Conservation (phyloP, 2,888 invertebrate genomes). For the Allacma fusca region DNA sequence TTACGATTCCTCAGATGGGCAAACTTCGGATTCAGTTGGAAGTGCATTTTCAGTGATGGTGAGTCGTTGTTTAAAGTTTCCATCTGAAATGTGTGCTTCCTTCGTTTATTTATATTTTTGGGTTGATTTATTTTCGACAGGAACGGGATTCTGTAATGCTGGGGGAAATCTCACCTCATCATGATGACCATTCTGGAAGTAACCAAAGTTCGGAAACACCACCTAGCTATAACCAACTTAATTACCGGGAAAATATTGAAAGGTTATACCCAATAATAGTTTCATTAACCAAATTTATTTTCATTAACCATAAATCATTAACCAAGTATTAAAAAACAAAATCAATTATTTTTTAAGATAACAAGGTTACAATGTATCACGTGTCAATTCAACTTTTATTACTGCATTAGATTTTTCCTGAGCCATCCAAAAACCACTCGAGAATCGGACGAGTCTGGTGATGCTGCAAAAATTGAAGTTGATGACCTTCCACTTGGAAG, state of each 20-base stretch:
- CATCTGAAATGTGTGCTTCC: conserved; percentile 3
- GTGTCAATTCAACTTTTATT: no score
- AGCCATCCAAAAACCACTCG: conserved; percentile 72
- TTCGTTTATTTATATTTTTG: conserved; percentile 44
- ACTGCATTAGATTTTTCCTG: conserved; percentile 72
- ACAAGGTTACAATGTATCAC: no score
- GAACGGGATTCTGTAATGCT: conserved; percentile 83
- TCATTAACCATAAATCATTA: no score
- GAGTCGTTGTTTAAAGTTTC: conserved; percentile 2
- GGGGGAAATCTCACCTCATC: conserved; percentile 84
- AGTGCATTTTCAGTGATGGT: conserved; percentile 54
- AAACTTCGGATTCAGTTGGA: conserved; percentile 52
- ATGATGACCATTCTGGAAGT: conserved; percentile 76
- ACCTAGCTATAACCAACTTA: conserved; percentile 84
- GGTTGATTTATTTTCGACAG: no score
- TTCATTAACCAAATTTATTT: no score
- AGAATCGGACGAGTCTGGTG: conserved; percentile 56
- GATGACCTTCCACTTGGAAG: conserved; percentile 62
- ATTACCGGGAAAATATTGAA: conserved; percentile 83
- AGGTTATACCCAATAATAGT: no score
- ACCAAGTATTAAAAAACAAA: no score
- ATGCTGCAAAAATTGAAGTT: conserved; percentile 13
- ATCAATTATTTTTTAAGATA: no score
- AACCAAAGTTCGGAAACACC: conserved; percentile 82
- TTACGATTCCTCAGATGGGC: conserved; percentile 64